phyloP scores from a whole-genome alignment of 2,113 vertebrate species.

The Labrus mixtus region DNA sequence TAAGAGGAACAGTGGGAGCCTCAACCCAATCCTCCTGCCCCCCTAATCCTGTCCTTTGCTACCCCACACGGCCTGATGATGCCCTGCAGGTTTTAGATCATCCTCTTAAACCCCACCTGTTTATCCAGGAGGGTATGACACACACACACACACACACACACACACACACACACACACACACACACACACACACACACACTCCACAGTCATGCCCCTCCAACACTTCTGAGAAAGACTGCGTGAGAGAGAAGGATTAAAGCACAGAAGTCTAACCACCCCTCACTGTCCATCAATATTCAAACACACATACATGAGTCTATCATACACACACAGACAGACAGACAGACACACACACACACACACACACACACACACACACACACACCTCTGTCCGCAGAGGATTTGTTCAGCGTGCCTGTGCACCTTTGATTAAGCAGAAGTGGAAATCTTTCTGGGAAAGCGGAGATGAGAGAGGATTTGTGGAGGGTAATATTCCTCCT shows the following conservation, averaged over 20 bases:
- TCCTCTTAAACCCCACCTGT: constrained; percentile 75
- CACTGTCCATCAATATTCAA: constrained; percentile 14
- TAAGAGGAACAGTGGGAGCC: constrained; percentile 37
- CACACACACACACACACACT: not conserved
- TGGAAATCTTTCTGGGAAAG: constrained; percentile 72
- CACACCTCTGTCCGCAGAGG: constrained; percentile 45
- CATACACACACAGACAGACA: constrained; percentile 16
- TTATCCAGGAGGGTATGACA: constrained; percentile 44
- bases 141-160: not conserved
- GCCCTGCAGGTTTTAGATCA: constrained; percentile 33
- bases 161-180: constrained; percentile 15
- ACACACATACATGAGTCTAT: not conserved
- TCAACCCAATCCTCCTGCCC: constrained; percentile 3
- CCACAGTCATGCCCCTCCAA: constrained; percentile 7
- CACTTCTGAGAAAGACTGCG: constrained; percentile 66
- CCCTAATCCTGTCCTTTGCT: constrained; percentile 50
- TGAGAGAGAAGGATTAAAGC: constrained; percentile 51
- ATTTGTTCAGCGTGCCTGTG: constrained; percentile 41
- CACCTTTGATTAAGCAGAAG: constrained; percentile 42
- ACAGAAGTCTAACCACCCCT: constrained; percentile 20
- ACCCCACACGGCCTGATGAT: constrained; percentile 3
- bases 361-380: constrained; percentile 2
- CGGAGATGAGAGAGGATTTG: constrained; percentile 60
- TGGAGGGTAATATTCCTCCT: constrained; percentile 48
- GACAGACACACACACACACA: not conserved